These are phyloP conservation scores for Scolopax bukidnonensis DNA, from an alignment of 2,797 vertebrate genomes.

Conservation along the genomic window DNA sequence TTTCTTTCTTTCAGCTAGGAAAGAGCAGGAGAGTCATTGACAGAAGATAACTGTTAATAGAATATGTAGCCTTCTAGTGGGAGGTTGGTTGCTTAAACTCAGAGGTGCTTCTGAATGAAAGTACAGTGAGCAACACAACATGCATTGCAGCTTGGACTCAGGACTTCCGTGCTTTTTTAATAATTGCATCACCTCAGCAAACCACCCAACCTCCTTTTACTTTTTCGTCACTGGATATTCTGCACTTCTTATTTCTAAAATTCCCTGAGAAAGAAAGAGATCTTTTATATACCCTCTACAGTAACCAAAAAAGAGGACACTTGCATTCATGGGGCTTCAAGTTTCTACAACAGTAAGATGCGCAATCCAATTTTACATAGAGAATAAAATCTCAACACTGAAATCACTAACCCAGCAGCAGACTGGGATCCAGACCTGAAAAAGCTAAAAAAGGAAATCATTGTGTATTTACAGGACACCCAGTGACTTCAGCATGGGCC, in stretches of 20 bases:
- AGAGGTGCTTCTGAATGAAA: not conserved
- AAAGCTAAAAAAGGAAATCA: not conserved
- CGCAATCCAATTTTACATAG: rapidly evolving
- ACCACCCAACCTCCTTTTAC: not conserved
- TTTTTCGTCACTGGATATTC: not conserved
- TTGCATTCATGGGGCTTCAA: not conserved
- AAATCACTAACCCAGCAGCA: not conserved
- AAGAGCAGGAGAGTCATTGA: not conserved
- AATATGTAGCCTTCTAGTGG: not conserved
- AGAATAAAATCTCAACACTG: not conserved
- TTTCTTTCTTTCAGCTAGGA: not conserved
- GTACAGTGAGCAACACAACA: not conserved
- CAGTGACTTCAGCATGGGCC: not conserved
- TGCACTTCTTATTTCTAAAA: not conserved
- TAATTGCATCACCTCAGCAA: not conserved
- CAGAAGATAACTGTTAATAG: not conserved
- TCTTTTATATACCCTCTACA: no score
- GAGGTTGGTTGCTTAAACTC: not conserved
- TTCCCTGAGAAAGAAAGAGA: not conserved
- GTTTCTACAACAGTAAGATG: not conserved
- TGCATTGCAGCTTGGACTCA: rapidly evolving
- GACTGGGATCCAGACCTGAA: not conserved
- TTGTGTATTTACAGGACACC: not conserved
- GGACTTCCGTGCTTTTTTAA: not conserved
- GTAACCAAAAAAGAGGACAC: not conserved